Conservation (phyloP, 1,140 invertebrate genomes). For the Bombyx mori region ASM3026992v2 NC_085131.1:10695001-10695500, state of each 20-base stretch:
- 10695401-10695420: not conserved
- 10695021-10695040: too few relatives aligned
- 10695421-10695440: not conserved
- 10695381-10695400: slow-evolving; percentile 9
- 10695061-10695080: too few relatives aligned
- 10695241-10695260: slow-evolving; percentile 70
- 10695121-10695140: slow-evolving; percentile 39
- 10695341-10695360: slow-evolving; percentile 61
- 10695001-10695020: too few relatives aligned
- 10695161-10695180: slow-evolving; percentile 60
- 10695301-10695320: slow-evolving; percentile 65
- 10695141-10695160: slow-evolving; percentile 62
- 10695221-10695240: slow-evolving; percentile 71
- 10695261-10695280: slow-evolving; percentile 68
- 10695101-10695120: slow-evolving; percentile 11
- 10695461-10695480: too few relatives aligned
- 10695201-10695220: slow-evolving; percentile 68
- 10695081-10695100: too few relatives aligned
- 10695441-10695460: too few relatives aligned
- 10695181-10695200: slow-evolving; percentile 66
- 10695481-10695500: too few relatives aligned
- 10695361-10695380: slow-evolving; percentile 66
- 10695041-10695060: too few relatives aligned
- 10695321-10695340: slow-evolving; percentile 58
- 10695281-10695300: slow-evolving; percentile 69